Conservation (phyloP, 2,113 vertebrate genomes). For the Sminthopsis crassicaudata region DNA sequence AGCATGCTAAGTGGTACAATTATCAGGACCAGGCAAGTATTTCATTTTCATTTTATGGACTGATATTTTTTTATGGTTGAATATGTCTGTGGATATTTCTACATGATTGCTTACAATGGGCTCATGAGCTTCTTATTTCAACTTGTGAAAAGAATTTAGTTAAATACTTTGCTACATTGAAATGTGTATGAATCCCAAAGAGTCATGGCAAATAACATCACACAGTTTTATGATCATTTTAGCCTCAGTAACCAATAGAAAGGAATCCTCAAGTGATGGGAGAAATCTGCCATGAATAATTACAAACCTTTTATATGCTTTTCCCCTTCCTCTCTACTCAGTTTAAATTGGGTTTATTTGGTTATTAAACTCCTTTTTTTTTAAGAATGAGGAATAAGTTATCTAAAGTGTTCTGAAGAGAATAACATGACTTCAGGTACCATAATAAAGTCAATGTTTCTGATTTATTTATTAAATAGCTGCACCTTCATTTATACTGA, state of each 20-base stretch:
- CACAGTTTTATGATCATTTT: constrained; percentile 43
- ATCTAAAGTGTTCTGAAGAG: constrained; percentile 27
- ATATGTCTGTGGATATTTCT: constrained; percentile 63
- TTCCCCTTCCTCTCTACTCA: constrained; percentile 8
- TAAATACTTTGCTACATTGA: constrained; percentile 45
- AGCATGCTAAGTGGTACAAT: constrained; percentile 62
- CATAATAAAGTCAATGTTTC: constrained; percentile 18
- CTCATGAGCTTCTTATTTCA: constrained; percentile 59
- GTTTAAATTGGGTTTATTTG: constrained; percentile 24
- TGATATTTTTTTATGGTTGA: constrained; percentile 50
- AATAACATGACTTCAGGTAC: background rate
- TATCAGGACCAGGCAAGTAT: constrained; percentile 62
- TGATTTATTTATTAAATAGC: background rate
- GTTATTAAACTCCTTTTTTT: constrained; percentile 2
- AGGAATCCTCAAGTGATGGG: constrained; percentile 12
- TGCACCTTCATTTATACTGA: background rate
- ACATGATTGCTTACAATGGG: constrained; percentile 37
- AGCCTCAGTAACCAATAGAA: constrained; percentile 12
- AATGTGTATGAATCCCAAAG: constrained; percentile 50
- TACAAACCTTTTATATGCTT: background rate
- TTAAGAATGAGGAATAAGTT: constrained; percentile 3
- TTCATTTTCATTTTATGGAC: constrained; percentile 69
- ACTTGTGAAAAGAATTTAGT: constrained; percentile 57
- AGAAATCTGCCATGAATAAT: constrained; percentile 48
- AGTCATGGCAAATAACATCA: constrained; percentile 16